Conservation (phyloP, 2,797 vertebrate species). For the Alectoris magna region DNA sequence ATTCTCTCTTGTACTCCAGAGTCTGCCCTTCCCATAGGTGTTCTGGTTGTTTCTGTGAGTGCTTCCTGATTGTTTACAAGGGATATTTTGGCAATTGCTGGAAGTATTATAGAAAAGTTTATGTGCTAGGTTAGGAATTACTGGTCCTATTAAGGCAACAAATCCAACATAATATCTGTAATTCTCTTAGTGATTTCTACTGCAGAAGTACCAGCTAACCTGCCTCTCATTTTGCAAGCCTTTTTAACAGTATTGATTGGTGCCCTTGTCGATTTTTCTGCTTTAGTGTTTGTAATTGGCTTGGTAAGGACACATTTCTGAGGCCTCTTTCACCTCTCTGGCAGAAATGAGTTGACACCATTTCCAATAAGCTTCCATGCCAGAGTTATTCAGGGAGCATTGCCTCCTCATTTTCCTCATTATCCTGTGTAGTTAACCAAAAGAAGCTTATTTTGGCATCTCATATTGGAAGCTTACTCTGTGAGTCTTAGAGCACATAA, state of each 20-base stretch:
- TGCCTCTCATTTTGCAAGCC: neutral
- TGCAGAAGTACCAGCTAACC: neutral
- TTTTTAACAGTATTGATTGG: neutral
- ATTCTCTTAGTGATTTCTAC: neutral
- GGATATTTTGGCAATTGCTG: neutral
- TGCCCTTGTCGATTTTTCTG: neutral
- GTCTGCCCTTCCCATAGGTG: too few relatives aligned
- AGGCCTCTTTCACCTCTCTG: neutral
- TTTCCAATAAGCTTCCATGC: neutral
- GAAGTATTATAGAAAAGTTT: neutral
- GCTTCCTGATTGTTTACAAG: neutral
- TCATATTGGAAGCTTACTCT: neutral
- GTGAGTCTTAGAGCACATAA: neutral
- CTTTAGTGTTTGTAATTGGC: neutral
- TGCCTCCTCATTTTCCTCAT: neutral
- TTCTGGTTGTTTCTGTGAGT: neutral
- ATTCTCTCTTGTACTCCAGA: too few relatives aligned
- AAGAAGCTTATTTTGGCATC: neutral
- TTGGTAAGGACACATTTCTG: neutral
- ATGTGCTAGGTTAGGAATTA: too few relatives aligned
- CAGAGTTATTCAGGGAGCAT: neutral
- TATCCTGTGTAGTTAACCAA: neutral
- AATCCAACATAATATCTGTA: neutral
- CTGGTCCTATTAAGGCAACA: neutral
- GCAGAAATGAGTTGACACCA: neutral